Conservation (phyloP, 35 echinoderm and acorn worm species). For the Acanthaster planci region DNA sequence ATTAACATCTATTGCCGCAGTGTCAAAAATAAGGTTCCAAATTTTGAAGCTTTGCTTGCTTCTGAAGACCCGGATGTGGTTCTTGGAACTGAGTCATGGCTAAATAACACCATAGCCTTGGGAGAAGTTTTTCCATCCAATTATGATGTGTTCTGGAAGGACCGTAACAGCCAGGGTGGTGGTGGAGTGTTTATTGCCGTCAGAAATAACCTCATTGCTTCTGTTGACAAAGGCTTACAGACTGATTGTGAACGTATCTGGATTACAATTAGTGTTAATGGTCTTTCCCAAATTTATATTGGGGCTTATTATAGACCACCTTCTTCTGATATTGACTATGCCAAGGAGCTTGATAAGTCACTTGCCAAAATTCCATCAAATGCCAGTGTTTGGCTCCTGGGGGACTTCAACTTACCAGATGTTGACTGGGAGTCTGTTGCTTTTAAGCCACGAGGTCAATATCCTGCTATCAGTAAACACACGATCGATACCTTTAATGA, state of each 20-base stretch:
- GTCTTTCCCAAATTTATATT: conserved; percentile 42
- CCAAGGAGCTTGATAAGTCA: conserved; percentile 21
- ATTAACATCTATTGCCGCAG: conserved; percentile 40
- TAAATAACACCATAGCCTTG: background rate
- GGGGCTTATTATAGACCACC: conserved; percentile 51
- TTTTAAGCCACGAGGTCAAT: conserved; percentile 54
- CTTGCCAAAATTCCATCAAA: conserved; percentile 42
- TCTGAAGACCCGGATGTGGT: conserved; percentile 36
- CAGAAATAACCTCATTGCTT: conserved; percentile 39
- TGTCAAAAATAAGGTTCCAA: conserved; percentile 21
- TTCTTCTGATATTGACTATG: conserved; percentile 41
- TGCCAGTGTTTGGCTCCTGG: conserved; percentile 51
- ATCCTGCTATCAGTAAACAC: conserved; percentile 55
- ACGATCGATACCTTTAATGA: conserved; percentile 57
- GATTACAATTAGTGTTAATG: conserved; percentile 32
- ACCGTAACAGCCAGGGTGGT: background rate
- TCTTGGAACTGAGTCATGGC: conserved; percentile 43
- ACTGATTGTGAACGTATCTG: conserved; percentile 36
- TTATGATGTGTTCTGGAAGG: conserved; percentile 33
- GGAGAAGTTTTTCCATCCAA: conserved; percentile 34
- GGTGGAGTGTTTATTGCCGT: no score
- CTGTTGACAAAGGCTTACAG: background rate
- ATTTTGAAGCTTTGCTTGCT: conserved; percentile 27
- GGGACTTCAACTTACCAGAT: no score
- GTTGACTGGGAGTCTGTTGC: conserved; percentile 52